Evolutionary conservation across 1,140 invertebrate species (phyloP), one percentile per base, ranked within the genome.

Genomic region (Tetramorium simillimum): DNA sequence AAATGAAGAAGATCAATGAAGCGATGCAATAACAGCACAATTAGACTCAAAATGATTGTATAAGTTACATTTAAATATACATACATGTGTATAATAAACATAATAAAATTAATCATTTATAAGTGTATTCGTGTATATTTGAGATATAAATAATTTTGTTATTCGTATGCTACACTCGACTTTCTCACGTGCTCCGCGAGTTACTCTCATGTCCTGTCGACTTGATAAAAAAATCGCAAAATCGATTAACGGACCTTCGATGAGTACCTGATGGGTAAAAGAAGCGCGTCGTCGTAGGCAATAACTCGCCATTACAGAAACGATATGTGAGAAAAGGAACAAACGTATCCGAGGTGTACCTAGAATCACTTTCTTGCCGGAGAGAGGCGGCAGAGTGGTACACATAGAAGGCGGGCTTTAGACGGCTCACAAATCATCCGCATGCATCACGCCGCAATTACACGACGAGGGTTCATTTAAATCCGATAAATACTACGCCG

Each of bases 381-480:
- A 78, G 46, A 33, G 5, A 60, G 43, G 24, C 78, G 40, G 53
- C 53, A 6, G 49, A 76, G 62, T 73, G 86, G 77, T 87, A 89
- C 88, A 89, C 82, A 78, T 93, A 82, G 85, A 92, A 92, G 91
- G 90, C 90, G 92, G 86, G 91, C 90, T 86, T 91, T 80, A 86
- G 90, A 89, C 85, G 90, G 88, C 92, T 93, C 92, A 93, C 94
- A 95, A 95, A 95, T 95, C 95, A 95, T 94, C 82, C 86, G 86
- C 92, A 94, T 94, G 93, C 94, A 95, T 95, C 94, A 94, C 91
- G 91, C 92, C 90, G 94, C 94, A 95, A 95, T 95, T 95, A 95
- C 95, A 95, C 93, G 93, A 92, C 93, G 92, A 94, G 93, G 91
- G 93, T 95, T 95, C 94, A 95, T 95, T 95, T 95, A 93, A 95